Evolutionary conservation across 2,888 invertebrate species (phyloP).

Genomic region (Diloba caeruleocephala): DNA sequence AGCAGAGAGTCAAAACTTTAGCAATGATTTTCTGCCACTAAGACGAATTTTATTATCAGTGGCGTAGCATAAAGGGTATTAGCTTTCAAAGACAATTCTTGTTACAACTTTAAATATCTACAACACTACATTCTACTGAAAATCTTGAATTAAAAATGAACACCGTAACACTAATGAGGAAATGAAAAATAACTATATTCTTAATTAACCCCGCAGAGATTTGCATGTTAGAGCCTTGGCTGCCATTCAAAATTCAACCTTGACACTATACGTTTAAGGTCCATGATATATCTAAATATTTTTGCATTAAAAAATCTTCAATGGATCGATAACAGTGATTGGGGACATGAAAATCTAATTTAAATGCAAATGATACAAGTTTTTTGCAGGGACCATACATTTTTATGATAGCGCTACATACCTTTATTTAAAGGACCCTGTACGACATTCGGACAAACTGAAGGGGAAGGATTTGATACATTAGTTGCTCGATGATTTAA

Average conservation of each 20-base stretch:
- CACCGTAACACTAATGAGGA: too few relatives aligned
- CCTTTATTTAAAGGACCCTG: conserved; percentile 17
- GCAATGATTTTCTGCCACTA: too few relatives aligned
- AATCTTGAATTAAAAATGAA: too few relatives aligned
- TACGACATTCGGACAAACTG: background rate
- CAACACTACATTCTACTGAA: too few relatives aligned
- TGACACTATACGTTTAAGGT: conserved; percentile 13
- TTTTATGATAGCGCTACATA: conserved; percentile 9
- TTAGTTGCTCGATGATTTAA: too few relatives aligned
- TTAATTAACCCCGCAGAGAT: too few relatives aligned
- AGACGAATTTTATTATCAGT: too few relatives aligned
- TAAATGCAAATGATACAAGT: conserved; percentile 61
- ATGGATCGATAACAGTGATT: conserved; percentile 52
- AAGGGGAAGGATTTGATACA: background rate
- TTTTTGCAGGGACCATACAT: conserved; percentile 10
- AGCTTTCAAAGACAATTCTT: too few relatives aligned
- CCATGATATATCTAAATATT: conserved; percentile 9
- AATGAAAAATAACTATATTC: too few relatives aligned
- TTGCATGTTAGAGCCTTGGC: background rate
- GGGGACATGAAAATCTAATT: conserved; percentile 59
- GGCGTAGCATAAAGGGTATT: too few relatives aligned
- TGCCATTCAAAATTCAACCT: conserved; percentile 8
- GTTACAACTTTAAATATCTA: too few relatives aligned
- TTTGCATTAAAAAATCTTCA: conserved; percentile 49
- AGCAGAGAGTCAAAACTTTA: too few relatives aligned